A percentile compares a stretch with the other conserved stretches of the same genome.
Evolutionary conservation across 2,797 vertebrate species (phyloP).

Genomic region (Merluccius polli): DNA sequence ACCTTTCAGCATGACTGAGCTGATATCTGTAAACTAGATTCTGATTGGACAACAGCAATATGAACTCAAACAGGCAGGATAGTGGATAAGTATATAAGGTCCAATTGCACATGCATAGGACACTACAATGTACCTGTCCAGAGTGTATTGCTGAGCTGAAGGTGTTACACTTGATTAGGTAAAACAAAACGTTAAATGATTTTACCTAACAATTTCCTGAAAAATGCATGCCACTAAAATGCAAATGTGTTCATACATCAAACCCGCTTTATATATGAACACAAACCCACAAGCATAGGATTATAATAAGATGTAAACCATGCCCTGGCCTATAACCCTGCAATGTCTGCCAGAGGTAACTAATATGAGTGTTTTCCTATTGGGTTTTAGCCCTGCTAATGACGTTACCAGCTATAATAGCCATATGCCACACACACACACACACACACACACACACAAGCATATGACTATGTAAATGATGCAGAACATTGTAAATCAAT

Average conservation of each 20-base stretch:
- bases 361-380: no score
- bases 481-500: no score
- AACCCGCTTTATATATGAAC: background rate
- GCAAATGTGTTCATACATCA: background rate
- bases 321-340: no score
- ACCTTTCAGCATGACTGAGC: slow-evolving; percentile 88
- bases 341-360: no score
- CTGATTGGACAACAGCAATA: slow-evolving; percentile 50
- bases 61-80: background rate
- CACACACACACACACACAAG: no score
- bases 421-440: no score
- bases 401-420: no score
- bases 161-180: slow-evolving; percentile 57
- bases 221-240: background rate
- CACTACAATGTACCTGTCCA: slow-evolving; percentile 75
- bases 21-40: slow-evolving; percentile 87
- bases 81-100: background rate
- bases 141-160: slow-evolving; percentile 78
- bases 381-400: no score
- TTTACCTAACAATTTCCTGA: background rate
- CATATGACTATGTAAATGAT: no score
- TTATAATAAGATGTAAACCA: no score
- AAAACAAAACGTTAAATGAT: background rate
- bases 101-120: background rate
- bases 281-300: no score